phyloP scores from a whole-genome alignment of 2,113 vertebrate genomes.

The Felis chaus region DNA sequence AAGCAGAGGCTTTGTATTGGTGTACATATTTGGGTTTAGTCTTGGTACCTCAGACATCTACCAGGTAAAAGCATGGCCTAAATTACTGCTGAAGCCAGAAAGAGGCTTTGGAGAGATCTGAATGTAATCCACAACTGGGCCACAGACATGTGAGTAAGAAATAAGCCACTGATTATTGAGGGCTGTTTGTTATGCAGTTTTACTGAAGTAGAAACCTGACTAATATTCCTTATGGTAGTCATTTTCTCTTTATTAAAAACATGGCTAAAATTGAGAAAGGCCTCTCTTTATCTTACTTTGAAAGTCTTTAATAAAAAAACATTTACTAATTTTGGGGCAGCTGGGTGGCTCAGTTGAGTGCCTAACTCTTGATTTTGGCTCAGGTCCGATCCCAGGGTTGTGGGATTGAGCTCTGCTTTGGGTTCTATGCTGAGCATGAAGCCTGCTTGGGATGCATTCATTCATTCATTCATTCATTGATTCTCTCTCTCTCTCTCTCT shows the following conservation, averaged over 20 bases:
- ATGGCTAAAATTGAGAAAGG: conserved; percentile 4
- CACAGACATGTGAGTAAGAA: neutral
- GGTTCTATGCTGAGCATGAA: too few species aligned
- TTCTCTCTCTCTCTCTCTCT: too few species aligned
- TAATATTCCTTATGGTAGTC: neutral
- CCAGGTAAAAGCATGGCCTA: neutral
- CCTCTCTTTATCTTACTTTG: neutral
- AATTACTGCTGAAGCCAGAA: neutral
- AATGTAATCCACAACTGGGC: neutral
- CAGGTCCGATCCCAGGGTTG: too few species aligned
- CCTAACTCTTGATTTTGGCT: too few species aligned
- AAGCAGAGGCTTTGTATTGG: neutral
- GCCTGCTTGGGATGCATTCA: too few species aligned
- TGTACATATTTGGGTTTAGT: neutral
- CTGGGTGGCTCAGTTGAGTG: too few species aligned
- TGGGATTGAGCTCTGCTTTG: too few species aligned
- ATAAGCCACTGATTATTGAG: neutral
- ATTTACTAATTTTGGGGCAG: neutral
- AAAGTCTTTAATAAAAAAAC: conserved; percentile 20
- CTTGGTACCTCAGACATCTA: neutral
- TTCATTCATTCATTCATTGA: too few species aligned
- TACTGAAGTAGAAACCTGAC: neutral
- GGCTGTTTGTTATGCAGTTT: neutral
- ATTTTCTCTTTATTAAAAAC: conserved; percentile 24
- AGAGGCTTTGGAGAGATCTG: neutral